These are phyloP conservation scores for Notarius lentiginosus DNA, from an alignment of 2,113 vertebrate genomes.

Conservation along the genomic window DNA sequence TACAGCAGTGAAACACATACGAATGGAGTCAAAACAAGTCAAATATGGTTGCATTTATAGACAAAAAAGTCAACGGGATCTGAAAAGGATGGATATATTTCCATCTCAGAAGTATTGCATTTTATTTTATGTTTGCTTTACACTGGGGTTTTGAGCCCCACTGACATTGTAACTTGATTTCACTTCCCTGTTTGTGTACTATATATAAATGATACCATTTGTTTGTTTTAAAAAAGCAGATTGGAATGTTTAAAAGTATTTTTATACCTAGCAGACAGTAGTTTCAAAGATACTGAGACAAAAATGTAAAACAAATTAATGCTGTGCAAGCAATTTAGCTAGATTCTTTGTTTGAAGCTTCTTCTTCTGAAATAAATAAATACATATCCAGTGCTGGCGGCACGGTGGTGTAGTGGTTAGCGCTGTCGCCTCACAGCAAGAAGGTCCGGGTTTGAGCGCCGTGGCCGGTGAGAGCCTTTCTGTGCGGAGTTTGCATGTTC, in stretches of 20 bases:
- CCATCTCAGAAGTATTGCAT: not conserved
- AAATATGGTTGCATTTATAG: not conserved
- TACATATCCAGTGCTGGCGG: not conserved
- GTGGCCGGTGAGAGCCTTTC: no score
- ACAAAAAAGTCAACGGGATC: not conserved
- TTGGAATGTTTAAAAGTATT: not conserved
- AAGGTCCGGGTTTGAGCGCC: no score
- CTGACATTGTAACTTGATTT: not conserved
- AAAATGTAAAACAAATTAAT: not conserved
- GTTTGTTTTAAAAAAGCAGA: not conserved
- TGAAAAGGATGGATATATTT: not conserved
- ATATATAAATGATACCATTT: not conserved
- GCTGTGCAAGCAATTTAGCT: not conserved
- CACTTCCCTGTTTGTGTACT: not conserved
- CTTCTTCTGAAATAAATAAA: no score
- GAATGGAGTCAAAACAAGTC: not conserved
- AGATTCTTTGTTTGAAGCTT: not conserved
- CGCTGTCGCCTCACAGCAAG: no score
- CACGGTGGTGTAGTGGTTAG: no score
- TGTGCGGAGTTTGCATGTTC: no score
- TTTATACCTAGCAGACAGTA: not conserved
- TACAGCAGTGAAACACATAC: not conserved
- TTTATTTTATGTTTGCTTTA: not conserved
- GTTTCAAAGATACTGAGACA: not conserved
- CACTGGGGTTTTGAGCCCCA: not conserved